Conservation (phyloP, 2,888 invertebrate species). For the Dryomyza anilis region DNA sequence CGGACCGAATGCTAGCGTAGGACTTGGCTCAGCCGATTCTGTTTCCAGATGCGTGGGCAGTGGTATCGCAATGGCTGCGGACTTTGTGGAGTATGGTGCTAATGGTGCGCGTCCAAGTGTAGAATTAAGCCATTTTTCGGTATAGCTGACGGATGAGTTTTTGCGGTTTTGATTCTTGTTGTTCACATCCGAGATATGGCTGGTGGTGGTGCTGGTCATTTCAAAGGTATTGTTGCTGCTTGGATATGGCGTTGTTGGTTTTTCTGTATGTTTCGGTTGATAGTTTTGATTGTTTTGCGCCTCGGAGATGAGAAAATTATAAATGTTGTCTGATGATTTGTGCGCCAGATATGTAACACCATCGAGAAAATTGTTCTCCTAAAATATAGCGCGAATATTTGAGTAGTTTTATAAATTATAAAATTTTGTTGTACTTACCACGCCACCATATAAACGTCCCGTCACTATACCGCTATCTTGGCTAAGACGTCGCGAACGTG, state of each 20-base stretch:
- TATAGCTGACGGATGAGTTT: constrained; percentile 38
- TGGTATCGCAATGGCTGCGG: constrained; percentile 42
- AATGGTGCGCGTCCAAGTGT: constrained; percentile 38
- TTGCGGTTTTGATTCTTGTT: constrained; percentile 3
- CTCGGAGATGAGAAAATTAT: constrained; percentile 41
- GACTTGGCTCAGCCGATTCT: constrained; percentile 55
- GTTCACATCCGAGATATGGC: not conserved
- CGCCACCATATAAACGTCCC: constrained; percentile 48
- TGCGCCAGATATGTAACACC: constrained; percentile 31
- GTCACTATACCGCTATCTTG: constrained; percentile 59
- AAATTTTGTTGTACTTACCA: constrained; percentile 28
- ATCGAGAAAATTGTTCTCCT: constrained; percentile 45
- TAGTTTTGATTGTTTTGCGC: constrained; percentile 27
- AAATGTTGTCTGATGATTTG: constrained; percentile 42
- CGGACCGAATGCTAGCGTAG: constrained; percentile 64
- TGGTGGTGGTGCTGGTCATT: constrained; percentile 3
- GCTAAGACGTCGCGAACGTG: constrained; percentile 52
- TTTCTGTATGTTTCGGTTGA: constrained; percentile 20
- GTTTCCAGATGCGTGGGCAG: constrained; percentile 54
- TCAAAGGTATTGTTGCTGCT: constrained; percentile 16
- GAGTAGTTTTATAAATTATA: too few species aligned
- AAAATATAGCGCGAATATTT: too few species aligned
- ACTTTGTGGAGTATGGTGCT: constrained; percentile 36
- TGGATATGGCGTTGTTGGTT: constrained; percentile 34
- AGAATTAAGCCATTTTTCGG: constrained; percentile 51